phyloP scores from a whole-genome alignment of 2,113 vertebrate species.

The Dasyornis broadbenti region DNA sequence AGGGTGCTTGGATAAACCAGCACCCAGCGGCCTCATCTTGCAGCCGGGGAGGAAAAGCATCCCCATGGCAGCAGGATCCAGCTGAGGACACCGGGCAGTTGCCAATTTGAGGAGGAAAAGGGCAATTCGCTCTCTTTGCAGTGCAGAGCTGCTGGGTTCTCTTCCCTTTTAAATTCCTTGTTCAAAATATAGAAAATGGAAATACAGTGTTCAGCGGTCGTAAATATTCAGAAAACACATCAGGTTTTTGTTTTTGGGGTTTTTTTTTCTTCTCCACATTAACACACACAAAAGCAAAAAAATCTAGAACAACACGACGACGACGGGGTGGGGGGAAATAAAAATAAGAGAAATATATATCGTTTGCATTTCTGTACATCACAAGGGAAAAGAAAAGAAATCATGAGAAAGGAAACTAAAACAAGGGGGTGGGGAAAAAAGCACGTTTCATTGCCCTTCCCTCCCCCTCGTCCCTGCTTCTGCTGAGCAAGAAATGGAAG shows the following conservation, averaged over 20 bases:
- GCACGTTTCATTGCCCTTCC: constrained; percentile 45
- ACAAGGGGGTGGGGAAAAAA: background rate
- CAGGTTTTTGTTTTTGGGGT: background rate
- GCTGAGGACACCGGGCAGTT: background rate
- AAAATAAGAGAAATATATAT: constrained; percentile 47
- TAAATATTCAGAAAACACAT: constrained; percentile 65
- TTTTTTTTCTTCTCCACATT: constrained; percentile 62
- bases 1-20: background rate
- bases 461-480: constrained; percentile 70
- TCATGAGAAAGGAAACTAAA: constrained; percentile 59
- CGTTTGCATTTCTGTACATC: constrained; percentile 77
- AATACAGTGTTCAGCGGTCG: constrained; percentile 32
- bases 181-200: constrained; percentile 42
- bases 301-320: constrained; percentile 72
- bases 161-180: constrained; percentile 81
- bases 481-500: constrained; percentile 74
- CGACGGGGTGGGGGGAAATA: background rate
- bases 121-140: background rate
- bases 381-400: constrained; percentile 54
- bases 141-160: constrained; percentile 16
- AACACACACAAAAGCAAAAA: constrained; percentile 77
- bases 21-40: background rate
- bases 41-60: background rate
- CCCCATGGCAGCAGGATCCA: background rate
- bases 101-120: background rate